Evolutionary conservation across 2,888 invertebrate genomes (phyloP), one percentile per base, ranked within the genome.

Genomic region (Zeuzera pyrina): DNA sequence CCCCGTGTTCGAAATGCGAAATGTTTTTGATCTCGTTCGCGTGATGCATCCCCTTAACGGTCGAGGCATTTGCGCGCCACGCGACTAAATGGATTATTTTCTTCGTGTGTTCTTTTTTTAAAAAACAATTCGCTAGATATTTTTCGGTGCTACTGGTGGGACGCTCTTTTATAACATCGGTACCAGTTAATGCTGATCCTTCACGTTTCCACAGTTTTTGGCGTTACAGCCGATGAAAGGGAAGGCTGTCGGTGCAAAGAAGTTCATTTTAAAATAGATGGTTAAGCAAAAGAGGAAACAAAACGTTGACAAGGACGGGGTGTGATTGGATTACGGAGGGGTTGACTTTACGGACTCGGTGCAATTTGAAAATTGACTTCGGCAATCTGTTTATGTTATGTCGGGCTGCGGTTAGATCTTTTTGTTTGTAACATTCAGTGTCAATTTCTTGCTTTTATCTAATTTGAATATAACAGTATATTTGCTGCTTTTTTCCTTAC

Each of bases 31-130:
- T 81, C 74, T 73, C 59, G 55, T 66, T 66, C 52, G 59, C 50
- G 56, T 66, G 65, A 57, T 63, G 53, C 67, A 67, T 71, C 69
- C 77, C 77, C 73, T 69, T 72, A 73, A 60, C 69, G 65, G 69
- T 57, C 45, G 60, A 67, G 58, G 69, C 64, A 72, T 74, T 76
- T 72, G 61, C 58, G 60, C 67, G 68, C 65, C 73, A 68, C 64
- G 74, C 70, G 73, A 77, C 76, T 81, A 79, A 79, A 77, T 83
- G 81, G 83, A 84, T 83, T 84, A 83, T 83, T 77, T 78, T 77
- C 77, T 74, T 76, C 63, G 60, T 62, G 64, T 70, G 69, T 72
- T 73, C 63, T 64, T 70, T 74, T 78, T 74, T 69, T 52, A 57
- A 66, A 27, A 57, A 67, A 65, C 58, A 67, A 66, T 68, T 64